Conservation (phyloP, 2,113 vertebrate species). For the Thalassoma bifasciatum region DNA sequence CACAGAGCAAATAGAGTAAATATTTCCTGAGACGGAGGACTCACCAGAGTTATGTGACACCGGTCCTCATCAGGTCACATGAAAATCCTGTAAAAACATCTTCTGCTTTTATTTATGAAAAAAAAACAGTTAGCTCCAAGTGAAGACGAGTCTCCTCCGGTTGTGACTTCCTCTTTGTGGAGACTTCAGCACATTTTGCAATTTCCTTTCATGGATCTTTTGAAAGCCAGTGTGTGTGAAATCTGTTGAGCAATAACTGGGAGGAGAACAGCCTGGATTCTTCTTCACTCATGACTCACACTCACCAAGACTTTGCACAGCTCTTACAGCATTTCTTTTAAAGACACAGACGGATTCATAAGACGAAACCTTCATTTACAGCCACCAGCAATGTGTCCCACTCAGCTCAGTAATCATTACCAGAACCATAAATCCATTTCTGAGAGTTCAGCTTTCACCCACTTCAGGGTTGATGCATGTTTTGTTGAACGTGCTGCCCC, state of each 20-base stretch:
- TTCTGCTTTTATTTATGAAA: not conserved
- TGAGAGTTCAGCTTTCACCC: not conserved
- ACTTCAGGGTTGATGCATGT: not conserved
- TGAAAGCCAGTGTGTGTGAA: slow-evolving; percentile 56
- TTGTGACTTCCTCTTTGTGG: slow-evolving; percentile 58
- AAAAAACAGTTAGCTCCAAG: not conserved
- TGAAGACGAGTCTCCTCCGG: slow-evolving; percentile 5
- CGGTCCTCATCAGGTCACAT: slow-evolving; percentile 28
- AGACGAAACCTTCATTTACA: no score
- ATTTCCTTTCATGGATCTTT: slow-evolving; percentile 63
- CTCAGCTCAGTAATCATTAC: not conserved
- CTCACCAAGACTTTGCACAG: not conserved
- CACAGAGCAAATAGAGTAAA: not conserved
- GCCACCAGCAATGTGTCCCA: no score
- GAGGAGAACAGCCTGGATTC: slow-evolving; percentile 45
- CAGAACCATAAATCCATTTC: not conserved
- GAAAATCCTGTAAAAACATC: slow-evolving; percentile 33
- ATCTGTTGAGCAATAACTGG: slow-evolving; percentile 61
- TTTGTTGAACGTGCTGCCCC: slow-evolving; percentile 20
- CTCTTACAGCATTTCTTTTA: not conserved
- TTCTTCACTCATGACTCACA: slow-evolving; percentile 11
- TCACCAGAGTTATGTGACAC: slow-evolving; percentile 46
- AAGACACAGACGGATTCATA: not conserved
- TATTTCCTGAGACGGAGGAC: slow-evolving; percentile 18
- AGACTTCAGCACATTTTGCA: slow-evolving; percentile 59